Conservation (phyloP, 53 echinoderm and acorn worm genomes). For the Temnopleurus reevesii region DNA sequence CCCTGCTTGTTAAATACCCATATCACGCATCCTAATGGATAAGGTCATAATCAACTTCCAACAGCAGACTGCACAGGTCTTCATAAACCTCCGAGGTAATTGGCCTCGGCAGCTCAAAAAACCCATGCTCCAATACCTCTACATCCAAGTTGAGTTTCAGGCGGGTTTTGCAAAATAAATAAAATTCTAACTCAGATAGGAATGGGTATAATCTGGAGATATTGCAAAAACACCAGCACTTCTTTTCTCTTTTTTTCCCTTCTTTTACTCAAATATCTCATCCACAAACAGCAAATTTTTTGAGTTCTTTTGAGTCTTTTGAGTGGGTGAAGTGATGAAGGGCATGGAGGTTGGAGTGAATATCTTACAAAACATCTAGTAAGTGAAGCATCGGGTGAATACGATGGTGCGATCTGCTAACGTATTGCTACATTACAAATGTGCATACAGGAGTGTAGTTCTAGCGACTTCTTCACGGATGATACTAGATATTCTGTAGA, state of each 20-base stretch:
- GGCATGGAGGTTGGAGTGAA: neutral
- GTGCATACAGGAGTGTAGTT: constrained; percentile 8
- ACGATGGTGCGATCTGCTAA: neutral
- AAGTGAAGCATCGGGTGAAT: neutral
- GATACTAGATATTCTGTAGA: neutral
- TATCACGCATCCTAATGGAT: constrained; percentile 14
- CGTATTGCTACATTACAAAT: constrained; percentile 32
- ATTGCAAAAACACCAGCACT: neutral
- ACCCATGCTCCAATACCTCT: neutral
- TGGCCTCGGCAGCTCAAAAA: neutral
- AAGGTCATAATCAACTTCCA: constrained; percentile 4
- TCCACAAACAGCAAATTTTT: neutral
- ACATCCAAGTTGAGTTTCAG: neutral
- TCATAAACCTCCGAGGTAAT: too few species aligned
- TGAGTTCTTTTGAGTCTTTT: neutral
- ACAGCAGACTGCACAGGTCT: constrained; percentile 24
- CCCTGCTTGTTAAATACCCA: constrained; percentile 19
- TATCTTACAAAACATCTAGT: neutral
- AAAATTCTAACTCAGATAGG: neutral
- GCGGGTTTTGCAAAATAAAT: too few species aligned
- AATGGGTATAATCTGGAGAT: neutral
- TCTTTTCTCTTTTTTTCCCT: neutral
- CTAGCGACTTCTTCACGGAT: constrained; percentile 17
- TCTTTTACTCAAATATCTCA: neutral
- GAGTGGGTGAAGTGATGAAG: neutral